Evolutionary conservation across 2,888 invertebrate genomes (phyloP).

Genomic region (Hemithea aestivaria): DNA sequence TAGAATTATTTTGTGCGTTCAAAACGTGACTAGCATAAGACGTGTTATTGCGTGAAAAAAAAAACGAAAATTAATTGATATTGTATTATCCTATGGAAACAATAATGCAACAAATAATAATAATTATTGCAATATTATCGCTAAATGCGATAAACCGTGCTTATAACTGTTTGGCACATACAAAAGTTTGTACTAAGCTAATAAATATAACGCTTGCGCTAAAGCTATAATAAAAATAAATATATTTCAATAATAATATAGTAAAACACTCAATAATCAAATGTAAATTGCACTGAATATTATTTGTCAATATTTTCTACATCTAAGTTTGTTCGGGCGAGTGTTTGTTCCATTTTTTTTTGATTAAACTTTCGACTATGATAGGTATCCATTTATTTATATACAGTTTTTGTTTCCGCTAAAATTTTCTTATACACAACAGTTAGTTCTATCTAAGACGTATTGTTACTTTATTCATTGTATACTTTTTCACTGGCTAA

Average conservation of each 20-base stretch:
- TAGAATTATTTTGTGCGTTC: constrained; percentile 69
- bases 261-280: constrained; percentile 55
- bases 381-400: constrained; percentile 52
- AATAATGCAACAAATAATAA: constrained; percentile 54
- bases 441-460: constrained; percentile 67
- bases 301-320: constrained; percentile 54
- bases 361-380: constrained; percentile 58
- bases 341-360: constrained; percentile 74
- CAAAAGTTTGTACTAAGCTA: constrained; percentile 73
- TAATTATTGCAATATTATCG: constrained; percentile 31
- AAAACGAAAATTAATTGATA: constrained; percentile 33
- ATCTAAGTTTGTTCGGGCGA: constrained; percentile 73
- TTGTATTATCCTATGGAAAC: constrained; percentile 49
- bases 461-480: constrained; percentile 43
- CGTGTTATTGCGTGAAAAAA: constrained; percentile 73
- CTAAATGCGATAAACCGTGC: constrained; percentile 69
- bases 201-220: constrained; percentile 59
- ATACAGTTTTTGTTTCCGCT: constrained; percentile 62
- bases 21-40: constrained; percentile 76
- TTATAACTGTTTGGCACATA: constrained; percentile 72
- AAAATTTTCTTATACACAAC: constrained; percentile 66
- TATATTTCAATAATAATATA: constrained; percentile 20
- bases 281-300: constrained; percentile 69
- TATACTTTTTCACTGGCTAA: constrained; percentile 46
- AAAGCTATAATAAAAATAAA: constrained; percentile 67